A percentile compares a stretch with the other conserved stretches of the same genome.
Conservation (phyloP, 1,140 invertebrate genomes). For the Nixonia krombeini region DNA sequence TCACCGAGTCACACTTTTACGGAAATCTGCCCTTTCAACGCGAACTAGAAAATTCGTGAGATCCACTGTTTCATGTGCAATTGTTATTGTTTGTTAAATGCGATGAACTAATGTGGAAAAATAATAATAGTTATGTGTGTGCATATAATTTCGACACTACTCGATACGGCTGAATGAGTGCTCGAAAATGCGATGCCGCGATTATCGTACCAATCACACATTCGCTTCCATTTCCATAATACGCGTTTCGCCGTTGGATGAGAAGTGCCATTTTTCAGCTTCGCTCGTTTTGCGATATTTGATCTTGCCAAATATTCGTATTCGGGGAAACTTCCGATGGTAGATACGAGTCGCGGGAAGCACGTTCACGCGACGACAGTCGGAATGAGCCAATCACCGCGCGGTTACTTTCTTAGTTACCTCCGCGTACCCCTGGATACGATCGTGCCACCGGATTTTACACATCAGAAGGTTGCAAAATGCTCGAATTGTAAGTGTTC, state of each 20-base stretch:
- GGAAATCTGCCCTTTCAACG: too few relatives aligned
- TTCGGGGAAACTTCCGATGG: constrained; percentile 21
- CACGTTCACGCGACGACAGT: neutral
- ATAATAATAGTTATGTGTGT: neutral
- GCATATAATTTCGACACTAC: constrained; percentile 13
- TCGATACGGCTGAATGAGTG: constrained; percentile 1
- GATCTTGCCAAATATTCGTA: constrained; percentile 27
- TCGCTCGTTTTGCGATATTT: constrained; percentile 20
- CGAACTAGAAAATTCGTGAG: too few relatives aligned
- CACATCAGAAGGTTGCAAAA: constrained; percentile 23
- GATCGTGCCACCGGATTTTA: constrained; percentile 20
- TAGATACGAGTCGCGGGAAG: constrained; percentile 17
- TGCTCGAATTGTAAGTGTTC: constrained; percentile 36
- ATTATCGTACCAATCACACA: neutral
- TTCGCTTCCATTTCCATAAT: constrained; percentile 16
- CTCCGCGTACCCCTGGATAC: constrained; percentile 14
- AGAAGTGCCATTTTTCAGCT: constrained; percentile 4
- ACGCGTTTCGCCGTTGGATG: neutral
- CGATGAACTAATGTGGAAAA: too few relatives aligned
- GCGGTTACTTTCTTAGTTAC: constrained; percentile 2
- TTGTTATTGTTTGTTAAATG: too few relatives aligned
- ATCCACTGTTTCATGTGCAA: too few relatives aligned
- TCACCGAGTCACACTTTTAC: too few relatives aligned
- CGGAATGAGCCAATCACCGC: neutral
- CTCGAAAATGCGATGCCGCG: constrained; percentile 15